Conservation (phyloP, 2,113 vertebrate genomes). For the Sigmodon hispidus region DNA sequence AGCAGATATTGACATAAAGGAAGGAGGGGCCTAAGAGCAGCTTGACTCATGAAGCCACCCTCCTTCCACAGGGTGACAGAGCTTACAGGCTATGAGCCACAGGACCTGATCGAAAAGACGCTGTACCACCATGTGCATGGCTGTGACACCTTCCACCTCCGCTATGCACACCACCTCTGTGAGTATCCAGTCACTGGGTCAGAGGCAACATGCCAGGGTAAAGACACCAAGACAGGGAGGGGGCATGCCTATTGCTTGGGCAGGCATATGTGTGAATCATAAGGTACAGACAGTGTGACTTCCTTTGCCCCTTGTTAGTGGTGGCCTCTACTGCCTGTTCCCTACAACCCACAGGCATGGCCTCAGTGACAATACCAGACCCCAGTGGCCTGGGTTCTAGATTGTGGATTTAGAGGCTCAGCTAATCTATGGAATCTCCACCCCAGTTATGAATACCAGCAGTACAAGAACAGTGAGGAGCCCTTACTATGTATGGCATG, state of each 20-base stretch:
- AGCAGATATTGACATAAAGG: not conserved
- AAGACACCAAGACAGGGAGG: fast-evolving
- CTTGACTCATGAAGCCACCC: constrained; percentile 53
- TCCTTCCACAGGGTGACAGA: constrained; percentile 91
- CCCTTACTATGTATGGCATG: not conserved
- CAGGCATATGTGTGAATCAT: fast-evolving
- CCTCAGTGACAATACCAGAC: too few species aligned
- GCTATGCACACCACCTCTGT: constrained; percentile 94
- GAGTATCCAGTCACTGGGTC: constrained; percentile 75
- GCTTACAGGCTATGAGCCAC: constrained; percentile 95
- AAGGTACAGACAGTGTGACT: fast-evolving
- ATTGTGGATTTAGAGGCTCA: not conserved
- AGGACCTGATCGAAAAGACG: constrained; percentile 97
- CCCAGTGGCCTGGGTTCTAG: not conserved
- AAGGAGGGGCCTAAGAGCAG: constrained; percentile 22
- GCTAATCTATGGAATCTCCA: not conserved
- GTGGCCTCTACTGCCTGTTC: fast-evolving
- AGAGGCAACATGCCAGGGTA: fast-evolving
- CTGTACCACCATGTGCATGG: constrained; percentile 95
- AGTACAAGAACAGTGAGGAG: not conserved
- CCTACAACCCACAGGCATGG: fast-evolving
- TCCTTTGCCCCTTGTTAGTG: not conserved
- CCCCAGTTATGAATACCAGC: fast-evolving
- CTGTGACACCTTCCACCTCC: constrained; percentile 94
- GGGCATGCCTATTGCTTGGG: not conserved